Conservation (phyloP, 2,797 vertebrate species). For the Sebastes oblongus region DNA sequence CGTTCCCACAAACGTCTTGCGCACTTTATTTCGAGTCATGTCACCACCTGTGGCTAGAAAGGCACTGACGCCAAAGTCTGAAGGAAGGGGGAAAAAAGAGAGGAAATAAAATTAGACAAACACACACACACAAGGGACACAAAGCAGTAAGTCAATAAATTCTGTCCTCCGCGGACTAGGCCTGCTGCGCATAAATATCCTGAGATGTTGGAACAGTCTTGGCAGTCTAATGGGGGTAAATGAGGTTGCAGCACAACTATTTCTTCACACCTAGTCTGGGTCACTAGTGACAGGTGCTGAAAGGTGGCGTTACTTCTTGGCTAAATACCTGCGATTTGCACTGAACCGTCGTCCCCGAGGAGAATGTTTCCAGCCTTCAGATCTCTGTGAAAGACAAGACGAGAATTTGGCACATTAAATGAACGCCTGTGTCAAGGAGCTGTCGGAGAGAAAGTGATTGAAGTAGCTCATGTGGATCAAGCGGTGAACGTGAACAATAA, state of each 20-base stretch:
- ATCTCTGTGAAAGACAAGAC: conserved; percentile 85
- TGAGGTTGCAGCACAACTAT: neutral
- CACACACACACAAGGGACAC: neutral
- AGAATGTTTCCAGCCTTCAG: conserved; percentile 99
- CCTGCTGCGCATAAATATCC: neutral
- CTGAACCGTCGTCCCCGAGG: conserved; percentile 96
- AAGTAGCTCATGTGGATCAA: neutral
- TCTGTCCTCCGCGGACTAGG: neutral
- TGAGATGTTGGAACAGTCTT: neutral
- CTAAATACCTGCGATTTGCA: conserved; percentile 96
- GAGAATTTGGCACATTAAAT: neutral
- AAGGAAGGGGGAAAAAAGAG: neutral
- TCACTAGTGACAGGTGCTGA: conserved; percentile 16
- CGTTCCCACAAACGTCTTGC: conserved; percentile 97
- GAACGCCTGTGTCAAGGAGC: neutral
- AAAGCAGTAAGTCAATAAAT: neutral
- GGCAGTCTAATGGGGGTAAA: neutral
- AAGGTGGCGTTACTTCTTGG: neutral
- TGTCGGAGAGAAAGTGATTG: neutral
- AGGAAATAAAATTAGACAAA: neutral
- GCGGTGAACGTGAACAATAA: neutral
- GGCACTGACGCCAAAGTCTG: conserved; percentile 96
- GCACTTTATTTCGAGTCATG: conserved; percentile 97
- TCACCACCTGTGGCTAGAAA: conserved; percentile 97
- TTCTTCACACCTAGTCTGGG: conserved; percentile 21